Percentiles rank a stretch among this genome's conserved stretches.
These are phyloP conservation scores for Pangasius krempfi DNA, from an alignment of 2,797 vertebrate genomes.

Conservation along the genomic window DNA sequence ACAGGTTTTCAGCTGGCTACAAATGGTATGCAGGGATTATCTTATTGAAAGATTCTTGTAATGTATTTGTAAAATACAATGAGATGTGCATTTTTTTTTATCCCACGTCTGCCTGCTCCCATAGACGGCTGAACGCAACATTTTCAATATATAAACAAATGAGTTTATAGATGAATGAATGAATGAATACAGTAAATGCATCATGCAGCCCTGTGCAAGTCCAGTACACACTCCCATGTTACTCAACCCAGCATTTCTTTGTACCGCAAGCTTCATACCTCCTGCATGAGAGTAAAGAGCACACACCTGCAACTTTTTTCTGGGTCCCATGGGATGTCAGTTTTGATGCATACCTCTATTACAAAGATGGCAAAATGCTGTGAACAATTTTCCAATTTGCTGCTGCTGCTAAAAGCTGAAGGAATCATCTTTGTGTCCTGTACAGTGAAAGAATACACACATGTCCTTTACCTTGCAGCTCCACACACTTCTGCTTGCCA, in stretches of 20 bases:
- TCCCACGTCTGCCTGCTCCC: neutral
- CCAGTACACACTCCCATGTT: neutral
- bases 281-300: neutral
- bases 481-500: conserved; percentile 89
- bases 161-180: neutral
- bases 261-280: neutral
- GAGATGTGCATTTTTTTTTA: too few species aligned
- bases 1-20: neutral
- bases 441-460: neutral
- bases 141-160: neutral
- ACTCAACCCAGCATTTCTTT: neutral
- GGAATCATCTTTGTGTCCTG: neutral
- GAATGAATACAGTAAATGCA: neutral
- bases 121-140: neutral
- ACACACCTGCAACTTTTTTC: neutral
- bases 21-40: neutral
- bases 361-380: neutral
- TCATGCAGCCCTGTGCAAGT: neutral
- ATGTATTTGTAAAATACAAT: neutral
- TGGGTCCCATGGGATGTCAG: neutral
- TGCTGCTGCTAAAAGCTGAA: neutral
- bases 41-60: neutral
- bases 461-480: conserved; percentile 88
- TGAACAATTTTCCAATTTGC: neutral
- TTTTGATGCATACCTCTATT: neutral